phyloP scores from a whole-genome alignment of 2,113 vertebrate species.

The Pipra filicauda region DNA sequence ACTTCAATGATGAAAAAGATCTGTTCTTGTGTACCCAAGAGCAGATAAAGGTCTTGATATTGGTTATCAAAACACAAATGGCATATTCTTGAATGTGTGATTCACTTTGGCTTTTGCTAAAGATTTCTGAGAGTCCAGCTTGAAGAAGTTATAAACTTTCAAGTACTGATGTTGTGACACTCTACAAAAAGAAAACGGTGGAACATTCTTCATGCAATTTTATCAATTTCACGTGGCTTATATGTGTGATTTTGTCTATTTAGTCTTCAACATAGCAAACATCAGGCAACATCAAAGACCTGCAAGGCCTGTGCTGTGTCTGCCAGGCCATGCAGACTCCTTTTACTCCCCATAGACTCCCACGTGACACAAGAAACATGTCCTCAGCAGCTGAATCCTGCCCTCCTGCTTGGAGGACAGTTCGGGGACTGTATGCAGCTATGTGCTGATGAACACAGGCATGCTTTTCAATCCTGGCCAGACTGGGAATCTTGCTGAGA shows the following conservation, averaged over 20 bases:
- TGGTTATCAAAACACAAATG: not conserved
- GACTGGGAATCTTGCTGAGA: not conserved
- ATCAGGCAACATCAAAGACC: not conserved
- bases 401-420: not conserved
- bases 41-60: not conserved
- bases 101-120: not conserved
- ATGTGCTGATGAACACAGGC: too few relatives aligned
- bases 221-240: not conserved
- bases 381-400: not conserved
- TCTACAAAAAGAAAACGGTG: not conserved
- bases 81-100: not conserved
- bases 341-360: not conserved
- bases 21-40: not conserved
- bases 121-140: not conserved
- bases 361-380: not conserved
- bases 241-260: not conserved
- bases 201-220: not conserved
- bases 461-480: not conserved
- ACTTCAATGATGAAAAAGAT: not conserved
- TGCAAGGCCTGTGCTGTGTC: not conserved
- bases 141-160: constrained; percentile 32
- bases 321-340: not conserved
- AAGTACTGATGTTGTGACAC: not conserved
- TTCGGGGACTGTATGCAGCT: too few relatives aligned
- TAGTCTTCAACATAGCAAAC: not conserved